phyloP scores from a whole-genome alignment of 2,888 invertebrate genomes.

The Drosophila lacicola region DNA sequence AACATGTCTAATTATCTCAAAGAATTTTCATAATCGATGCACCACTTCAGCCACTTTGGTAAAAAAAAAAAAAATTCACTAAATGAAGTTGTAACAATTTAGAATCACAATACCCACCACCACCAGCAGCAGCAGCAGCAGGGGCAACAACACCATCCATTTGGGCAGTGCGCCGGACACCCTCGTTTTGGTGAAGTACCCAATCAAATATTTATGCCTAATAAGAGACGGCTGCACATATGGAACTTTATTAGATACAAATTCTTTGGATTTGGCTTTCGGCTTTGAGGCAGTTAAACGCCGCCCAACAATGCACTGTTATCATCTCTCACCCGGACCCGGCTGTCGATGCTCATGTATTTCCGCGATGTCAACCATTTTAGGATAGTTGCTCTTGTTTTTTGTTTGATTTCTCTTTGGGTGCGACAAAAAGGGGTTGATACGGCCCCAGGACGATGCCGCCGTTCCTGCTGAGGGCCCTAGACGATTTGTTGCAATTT shows the following conservation, averaged over 20 bases:
- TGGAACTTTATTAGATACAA: conserved; percentile 80
- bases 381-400: conserved; percentile 69
- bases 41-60: not conserved
- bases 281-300: conserved; percentile 37
- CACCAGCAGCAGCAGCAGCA: conserved; percentile 16
- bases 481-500: conserved; percentile 72
- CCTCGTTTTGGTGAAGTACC: conserved; percentile 51
- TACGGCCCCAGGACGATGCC: conserved; percentile 23
- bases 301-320: not conserved
- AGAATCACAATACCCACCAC: conserved; percentile 58
- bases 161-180: conserved; percentile 56
- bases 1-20: too few relatives aligned
- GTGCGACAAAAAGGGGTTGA: conserved; percentile 68
- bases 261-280: conserved; percentile 60
- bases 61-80: conserved; percentile 39
- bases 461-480: conserved; percentile 41
- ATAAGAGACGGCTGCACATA: conserved; percentile 66
- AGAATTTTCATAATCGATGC: too few relatives aligned
- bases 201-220: conserved; percentile 74
- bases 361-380: conserved; percentile 81
- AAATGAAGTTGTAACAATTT: conserved; percentile 62
- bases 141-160: conserved; percentile 21
- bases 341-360: conserved; percentile 62
- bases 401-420: conserved; percentile 43
- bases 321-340: not conserved